Conservation (phyloP, 2,113 vertebrate genomes). For the Menura novaehollandiae region DNA sequence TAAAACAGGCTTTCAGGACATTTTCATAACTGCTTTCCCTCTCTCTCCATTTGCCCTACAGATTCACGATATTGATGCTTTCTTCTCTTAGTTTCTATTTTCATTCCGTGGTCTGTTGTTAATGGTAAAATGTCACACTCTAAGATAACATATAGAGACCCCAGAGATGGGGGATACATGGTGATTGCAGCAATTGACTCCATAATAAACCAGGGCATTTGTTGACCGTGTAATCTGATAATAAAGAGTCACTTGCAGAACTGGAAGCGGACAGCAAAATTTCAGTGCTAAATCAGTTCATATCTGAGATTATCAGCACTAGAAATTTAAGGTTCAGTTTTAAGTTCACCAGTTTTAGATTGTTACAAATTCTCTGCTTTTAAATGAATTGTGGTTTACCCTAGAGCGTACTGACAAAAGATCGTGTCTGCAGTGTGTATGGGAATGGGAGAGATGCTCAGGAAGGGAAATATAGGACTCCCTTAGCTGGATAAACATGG, state of each 20-base stretch:
- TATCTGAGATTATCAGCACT: not conserved
- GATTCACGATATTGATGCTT: constrained; percentile 14
- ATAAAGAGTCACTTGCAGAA: not conserved
- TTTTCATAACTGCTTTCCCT: not conserved
- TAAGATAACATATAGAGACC: not conserved
- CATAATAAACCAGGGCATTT: not conserved
- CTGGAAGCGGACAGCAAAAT: not conserved
- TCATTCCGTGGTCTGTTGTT: not conserved
- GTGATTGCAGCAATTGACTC: not conserved
- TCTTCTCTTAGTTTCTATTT: constrained; percentile 5
- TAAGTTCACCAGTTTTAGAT: not conserved
- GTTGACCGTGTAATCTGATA: not conserved
- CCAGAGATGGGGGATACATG: not conserved
- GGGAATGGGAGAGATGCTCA: not conserved
- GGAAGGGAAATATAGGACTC: not conserved
- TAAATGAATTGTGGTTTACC: not conserved
- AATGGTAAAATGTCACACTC: not conserved
- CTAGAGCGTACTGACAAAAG: rapidly evolving
- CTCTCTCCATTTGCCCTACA: not conserved
- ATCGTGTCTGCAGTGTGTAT: rapidly evolving
- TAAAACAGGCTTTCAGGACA: not conserved
- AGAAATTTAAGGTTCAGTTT: not conserved
- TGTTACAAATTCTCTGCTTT: not conserved
- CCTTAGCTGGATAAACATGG: not conserved
- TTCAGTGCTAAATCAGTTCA: not conserved